A percentile compares a stretch with the other conserved stretches of the same genome.
These are phyloP conservation scores for Pycnonotus jocosus DNA, from an alignment of 2,113 vertebrate species.

Conservation along the genomic window DNA sequence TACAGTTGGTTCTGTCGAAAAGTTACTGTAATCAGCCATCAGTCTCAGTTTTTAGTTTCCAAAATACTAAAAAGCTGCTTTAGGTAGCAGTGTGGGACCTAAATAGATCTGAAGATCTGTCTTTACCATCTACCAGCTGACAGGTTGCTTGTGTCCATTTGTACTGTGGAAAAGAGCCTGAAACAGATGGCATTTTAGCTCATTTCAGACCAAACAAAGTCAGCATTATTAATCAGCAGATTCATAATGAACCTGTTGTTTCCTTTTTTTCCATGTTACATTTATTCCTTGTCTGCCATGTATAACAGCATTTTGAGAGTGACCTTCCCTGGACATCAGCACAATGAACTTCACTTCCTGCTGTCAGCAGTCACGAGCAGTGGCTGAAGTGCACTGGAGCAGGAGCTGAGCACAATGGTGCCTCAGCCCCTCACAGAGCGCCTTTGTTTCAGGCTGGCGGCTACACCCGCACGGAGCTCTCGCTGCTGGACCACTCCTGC, in stretches of 20 bases:
- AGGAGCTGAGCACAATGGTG: background rate
- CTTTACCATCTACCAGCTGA: background rate
- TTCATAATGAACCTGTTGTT: conserved; percentile 49
- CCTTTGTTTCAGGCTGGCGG: conserved; percentile 77
- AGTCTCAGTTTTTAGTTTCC: background rate
- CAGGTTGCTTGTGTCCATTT: background rate
- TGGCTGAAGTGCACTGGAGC: background rate
- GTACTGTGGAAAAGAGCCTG: background rate
- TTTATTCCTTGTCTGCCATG: background rate
- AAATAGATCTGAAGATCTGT: background rate
- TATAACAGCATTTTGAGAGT: conserved; percentile 50
- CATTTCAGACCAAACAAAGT: background rate
- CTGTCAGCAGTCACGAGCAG: background rate
- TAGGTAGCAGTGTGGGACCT: background rate
- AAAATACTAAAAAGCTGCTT: background rate
- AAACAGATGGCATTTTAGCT: background rate
- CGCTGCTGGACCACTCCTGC: conserved; percentile 85
- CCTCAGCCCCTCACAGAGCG: background rate
- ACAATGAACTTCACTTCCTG: conserved; percentile 14
- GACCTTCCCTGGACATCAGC: conserved; percentile 36
- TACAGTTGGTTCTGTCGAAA: background rate
- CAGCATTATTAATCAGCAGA: conserved; percentile 20
- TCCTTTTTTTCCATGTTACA: background rate
- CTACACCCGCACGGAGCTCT: conserved; percentile 79
- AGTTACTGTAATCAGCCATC: background rate